Percentiles rank a stretch among this genome's conserved stretches.
Conservation (phyloP, 2,888 invertebrate genomes). For the Thereva unica region DNA sequence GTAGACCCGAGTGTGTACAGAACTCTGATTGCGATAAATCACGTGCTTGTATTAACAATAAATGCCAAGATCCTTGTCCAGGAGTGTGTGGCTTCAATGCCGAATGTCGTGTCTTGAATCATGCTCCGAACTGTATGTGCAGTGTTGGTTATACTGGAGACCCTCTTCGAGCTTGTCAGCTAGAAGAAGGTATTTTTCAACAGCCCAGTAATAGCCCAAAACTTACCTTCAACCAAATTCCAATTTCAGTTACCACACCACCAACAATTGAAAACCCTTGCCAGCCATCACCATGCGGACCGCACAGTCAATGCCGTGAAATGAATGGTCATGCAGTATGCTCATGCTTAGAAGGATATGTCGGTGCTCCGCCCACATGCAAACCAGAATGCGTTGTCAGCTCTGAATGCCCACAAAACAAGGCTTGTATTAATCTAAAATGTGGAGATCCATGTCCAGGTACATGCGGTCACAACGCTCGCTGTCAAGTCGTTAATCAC, state of each 20-base stretch:
- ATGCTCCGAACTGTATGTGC: conserved; percentile 77
- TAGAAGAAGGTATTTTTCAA: conserved; percentile 48
- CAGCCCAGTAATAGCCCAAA: not conserved
- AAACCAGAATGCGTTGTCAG: conserved; percentile 70
- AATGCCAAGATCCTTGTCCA: conserved; percentile 78
- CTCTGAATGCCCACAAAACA: conserved; percentile 68
- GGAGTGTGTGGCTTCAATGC: conserved; percentile 78
- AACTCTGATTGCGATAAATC: conserved; percentile 74
- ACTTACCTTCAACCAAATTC: no score
- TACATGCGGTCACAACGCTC: conserved; percentile 67
- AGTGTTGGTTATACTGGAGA: conserved; percentile 73
- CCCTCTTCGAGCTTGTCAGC: conserved; percentile 68
- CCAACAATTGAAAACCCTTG: conserved; percentile 60
- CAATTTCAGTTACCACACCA: conserved; percentile 44
- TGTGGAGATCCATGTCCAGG: conserved; percentile 70
- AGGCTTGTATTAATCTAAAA: conserved; percentile 66
- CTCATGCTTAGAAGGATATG: conserved; percentile 65
- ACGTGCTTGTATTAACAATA: conserved; percentile 75
- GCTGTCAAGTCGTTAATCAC: conserved; percentile 70
- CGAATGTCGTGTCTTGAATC: conserved; percentile 74
- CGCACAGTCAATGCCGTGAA: conserved; percentile 67
- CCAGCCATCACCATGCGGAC: conserved; percentile 69
- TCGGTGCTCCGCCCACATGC: conserved; percentile 68
- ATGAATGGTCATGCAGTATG: conserved; percentile 67
- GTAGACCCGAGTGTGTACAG: conserved; percentile 80